These are phyloP conservation scores for Neogale vison DNA, from an alignment of 2,113 vertebrate genomes.

Conservation along the genomic window DNA sequence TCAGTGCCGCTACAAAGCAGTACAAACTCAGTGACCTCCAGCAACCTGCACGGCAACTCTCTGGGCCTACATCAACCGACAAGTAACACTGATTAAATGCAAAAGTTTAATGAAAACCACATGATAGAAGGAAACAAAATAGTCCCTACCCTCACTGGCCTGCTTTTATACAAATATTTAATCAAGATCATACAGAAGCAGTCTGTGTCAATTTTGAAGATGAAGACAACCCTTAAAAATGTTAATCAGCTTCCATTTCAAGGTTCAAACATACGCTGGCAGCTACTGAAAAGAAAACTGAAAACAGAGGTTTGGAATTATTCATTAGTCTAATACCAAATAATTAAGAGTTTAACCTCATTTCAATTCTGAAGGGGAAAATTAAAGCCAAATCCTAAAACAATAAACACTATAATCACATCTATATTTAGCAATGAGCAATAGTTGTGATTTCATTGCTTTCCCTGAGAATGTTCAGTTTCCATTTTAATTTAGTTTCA, in stretches of 20 bases:
- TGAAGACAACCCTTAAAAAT: constrained; percentile 66
- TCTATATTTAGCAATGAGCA: constrained; percentile 72
- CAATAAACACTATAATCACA: constrained; percentile 59
- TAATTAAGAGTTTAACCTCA: neutral
- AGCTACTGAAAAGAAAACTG: constrained; percentile 22
- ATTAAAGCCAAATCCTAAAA: constrained; percentile 63
- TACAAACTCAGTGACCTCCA: neutral
- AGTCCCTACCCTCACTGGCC: neutral
- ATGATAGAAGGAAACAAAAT: constrained; percentile 47
- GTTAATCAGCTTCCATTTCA: constrained; percentile 56
- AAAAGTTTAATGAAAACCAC: constrained; percentile 59
- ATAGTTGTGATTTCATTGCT: constrained; percentile 43
- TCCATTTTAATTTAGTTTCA: constrained; percentile 77
- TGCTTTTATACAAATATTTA: constrained; percentile 59
- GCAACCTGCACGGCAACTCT: neutral
- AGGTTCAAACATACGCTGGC: neutral
- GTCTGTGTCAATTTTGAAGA: constrained; percentile 34
- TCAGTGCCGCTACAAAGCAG: neutral
- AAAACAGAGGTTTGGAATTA: neutral
- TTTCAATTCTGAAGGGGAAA: constrained; percentile 47
- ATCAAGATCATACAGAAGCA: constrained; percentile 60
- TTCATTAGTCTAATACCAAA: neutral
- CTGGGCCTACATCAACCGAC: constrained; percentile 34
- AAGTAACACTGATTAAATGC: constrained; percentile 58
- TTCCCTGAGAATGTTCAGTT: constrained; percentile 62